phyloP scores from a whole-genome alignment of 2,113 vertebrate species.

The Galbula dea region DNA sequence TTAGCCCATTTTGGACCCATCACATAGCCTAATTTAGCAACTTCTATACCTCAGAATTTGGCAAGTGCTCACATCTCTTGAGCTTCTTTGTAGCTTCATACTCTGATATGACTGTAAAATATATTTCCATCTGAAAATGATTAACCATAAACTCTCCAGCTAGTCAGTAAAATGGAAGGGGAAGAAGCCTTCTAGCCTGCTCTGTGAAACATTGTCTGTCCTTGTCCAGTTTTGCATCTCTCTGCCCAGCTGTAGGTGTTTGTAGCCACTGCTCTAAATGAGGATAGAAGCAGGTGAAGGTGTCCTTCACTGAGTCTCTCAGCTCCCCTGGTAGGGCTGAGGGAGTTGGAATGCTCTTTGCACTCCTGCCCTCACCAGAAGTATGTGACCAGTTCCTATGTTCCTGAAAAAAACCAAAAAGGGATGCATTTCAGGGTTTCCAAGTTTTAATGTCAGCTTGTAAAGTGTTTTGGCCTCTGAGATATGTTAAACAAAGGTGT shows the following conservation, averaged over 20 bases:
- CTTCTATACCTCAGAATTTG: slow-evolving; percentile 70
- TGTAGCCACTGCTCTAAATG: neutral
- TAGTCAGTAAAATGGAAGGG: neutral
- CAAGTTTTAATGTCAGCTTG: neutral
- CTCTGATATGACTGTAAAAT: slow-evolving; percentile 10
- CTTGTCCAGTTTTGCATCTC: accelerated
- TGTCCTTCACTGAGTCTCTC: neutral
- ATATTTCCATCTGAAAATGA: slow-evolving; percentile 54
- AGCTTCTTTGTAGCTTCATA: slow-evolving; percentile 51
- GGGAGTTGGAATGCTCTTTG: neutral
- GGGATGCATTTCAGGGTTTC: neutral
- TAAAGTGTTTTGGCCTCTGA: neutral
- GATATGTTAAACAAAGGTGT: neutral
- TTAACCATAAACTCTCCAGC: neutral
- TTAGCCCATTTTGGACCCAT: slow-evolving; percentile 73
- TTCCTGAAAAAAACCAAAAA: neutral
- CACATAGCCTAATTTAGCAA: slow-evolving; percentile 72
- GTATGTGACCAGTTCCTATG: neutral
- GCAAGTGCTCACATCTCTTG: slow-evolving; percentile 65
- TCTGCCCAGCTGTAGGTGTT: neutral
- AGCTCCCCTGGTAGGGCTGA: neutral
- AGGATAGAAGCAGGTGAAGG: neutral
- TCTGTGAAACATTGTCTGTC: neutral
- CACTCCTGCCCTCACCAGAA: neutral
- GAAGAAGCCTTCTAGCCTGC: neutral